Base-by-base conservation (phyloP, 2,888 invertebrate species). In the Acleris cristana region DNA sequence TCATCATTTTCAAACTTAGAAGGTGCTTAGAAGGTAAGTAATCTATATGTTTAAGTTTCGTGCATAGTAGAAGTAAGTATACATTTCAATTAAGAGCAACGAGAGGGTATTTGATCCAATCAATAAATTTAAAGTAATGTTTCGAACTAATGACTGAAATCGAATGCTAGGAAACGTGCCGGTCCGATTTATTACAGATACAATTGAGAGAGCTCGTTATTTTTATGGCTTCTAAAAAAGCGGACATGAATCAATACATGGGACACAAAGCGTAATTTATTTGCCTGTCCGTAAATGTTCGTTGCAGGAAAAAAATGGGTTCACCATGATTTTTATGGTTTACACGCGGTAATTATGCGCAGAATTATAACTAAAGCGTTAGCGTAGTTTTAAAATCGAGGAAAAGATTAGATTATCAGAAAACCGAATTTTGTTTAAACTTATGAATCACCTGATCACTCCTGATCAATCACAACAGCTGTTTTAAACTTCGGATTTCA, bases 211-310 rank as follows among this genome's bases (percentile, higher is more conserved):
- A 85, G 81, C 86, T 85, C 86, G 87, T 91, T 90, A 89, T 84
- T 89, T 90, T 89, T 90, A 91, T 90, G 84, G 87, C 85, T 85
- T 86, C 84, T 79, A 87, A 89, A 89, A 88, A 85, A 80, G 79
- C 80, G 81, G 81, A 81, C 79, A 84, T 81, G 82, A 84, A 87
- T 87, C 89, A 85, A 87, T 88, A 83, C 82, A 76, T 78, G 81
- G 83, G 83, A 85, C 81, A 82, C 83, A 89, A 86, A 85, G 81
- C 76, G 83, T 83, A 84, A 86, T 87, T 86, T 90, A 89, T 88
- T 85, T 84, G 81, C 81, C 78, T 77, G 81, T 76, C 78, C 79
- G 74, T 78, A 76, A 72, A 75, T 76, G 78, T 80, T 88, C 87
- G 88, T 88, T 89, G 88, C 82, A 78, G 74, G 70, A 72, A 82